These are phyloP conservation scores for Aplocera efformata DNA, from an alignment of 2,888 invertebrate species.

Conservation along the genomic window DNA sequence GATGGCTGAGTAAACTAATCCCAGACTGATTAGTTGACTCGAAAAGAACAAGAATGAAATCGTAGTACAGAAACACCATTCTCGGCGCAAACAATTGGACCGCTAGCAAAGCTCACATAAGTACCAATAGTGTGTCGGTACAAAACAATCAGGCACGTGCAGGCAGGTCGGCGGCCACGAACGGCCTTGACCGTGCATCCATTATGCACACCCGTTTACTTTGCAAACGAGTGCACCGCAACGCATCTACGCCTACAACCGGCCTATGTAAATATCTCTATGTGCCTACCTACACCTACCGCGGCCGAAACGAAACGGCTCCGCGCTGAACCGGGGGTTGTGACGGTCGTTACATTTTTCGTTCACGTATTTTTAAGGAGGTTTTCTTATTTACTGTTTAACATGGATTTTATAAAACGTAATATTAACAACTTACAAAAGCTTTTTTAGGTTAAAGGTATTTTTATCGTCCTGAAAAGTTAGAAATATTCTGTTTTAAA, in stretches of 20 bases:
- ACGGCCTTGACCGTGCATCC: constrained; percentile 74
- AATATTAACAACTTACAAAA: no score
- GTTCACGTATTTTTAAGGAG: no score
- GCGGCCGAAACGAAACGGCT: constrained; percentile 37
- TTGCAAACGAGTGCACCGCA: constrained; percentile 70
- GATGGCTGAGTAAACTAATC: no score
- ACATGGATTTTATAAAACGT: no score
- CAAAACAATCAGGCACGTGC: constrained; percentile 70
- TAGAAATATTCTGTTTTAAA: no score
- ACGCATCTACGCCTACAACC: constrained; percentile 53
- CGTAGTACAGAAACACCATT: constrained; percentile 1
- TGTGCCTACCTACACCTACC: constrained; percentile 20
- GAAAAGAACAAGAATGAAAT: neutral
- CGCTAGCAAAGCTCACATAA: constrained; percentile 19
- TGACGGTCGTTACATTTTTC: neutral
- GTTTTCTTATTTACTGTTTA: no score
- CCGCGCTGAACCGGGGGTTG: constrained; percentile 18
- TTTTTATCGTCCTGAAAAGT: no score
- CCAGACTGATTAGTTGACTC: no score
- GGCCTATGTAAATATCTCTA: constrained; percentile 38
- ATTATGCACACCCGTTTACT: constrained; percentile 76
- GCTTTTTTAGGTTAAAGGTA: no score
- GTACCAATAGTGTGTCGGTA: constrained; percentile 32
- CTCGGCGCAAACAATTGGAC: constrained; percentile 7
- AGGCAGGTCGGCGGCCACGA: constrained; percentile 59